Evolutionary conservation across 2,113 vertebrate genomes (phyloP).

Genomic region (Stigmatopora argus): DNA sequence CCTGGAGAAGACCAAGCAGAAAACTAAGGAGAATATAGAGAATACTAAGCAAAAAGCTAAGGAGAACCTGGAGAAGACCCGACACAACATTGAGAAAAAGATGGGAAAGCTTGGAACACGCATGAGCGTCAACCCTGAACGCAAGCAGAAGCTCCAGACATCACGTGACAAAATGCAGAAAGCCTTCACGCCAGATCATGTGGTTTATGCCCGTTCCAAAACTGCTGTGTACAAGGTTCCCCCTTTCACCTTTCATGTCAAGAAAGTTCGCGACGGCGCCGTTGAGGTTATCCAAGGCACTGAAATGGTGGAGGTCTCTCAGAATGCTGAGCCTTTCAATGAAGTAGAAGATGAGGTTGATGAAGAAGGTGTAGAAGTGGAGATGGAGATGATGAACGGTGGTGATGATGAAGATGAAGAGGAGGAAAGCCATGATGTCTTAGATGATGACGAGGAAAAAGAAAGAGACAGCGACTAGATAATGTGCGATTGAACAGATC

Average conservation of each 20-base stretch:
- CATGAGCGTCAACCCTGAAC: conserved; percentile 82
- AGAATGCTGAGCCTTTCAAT: conserved; percentile 42
- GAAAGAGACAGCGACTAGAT: conserved; percentile 79
- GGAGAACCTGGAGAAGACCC: conserved; percentile 80
- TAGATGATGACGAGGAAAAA: conserved; percentile 81
- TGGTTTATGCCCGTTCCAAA: conserved; percentile 87
- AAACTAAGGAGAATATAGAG: conserved; percentile 86
- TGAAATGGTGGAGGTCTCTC: conserved; percentile 88
- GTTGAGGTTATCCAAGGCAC: conserved; percentile 84
- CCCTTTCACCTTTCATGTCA: conserved; percentile 95
- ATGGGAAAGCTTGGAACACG: conserved; percentile 93
- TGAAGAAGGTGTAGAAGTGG: conserved; percentile 62
- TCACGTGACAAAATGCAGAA: conserved; percentile 91
- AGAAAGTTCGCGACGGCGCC: conserved; percentile 88
- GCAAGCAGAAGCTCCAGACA: conserved; percentile 87
- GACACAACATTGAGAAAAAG: conserved; percentile 92
- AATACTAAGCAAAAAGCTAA: conserved; percentile 85
- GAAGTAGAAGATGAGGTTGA: conserved; percentile 41
- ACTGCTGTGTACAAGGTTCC: conserved; percentile 92
- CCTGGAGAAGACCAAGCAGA: conserved; percentile 81
- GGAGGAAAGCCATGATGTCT: conserved; percentile 72
- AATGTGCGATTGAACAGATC: conserved; percentile 2
- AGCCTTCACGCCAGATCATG: conserved; percentile 92
- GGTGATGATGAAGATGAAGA: conserved; percentile 61
- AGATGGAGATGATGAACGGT: conserved; percentile 68